phyloP scores from a whole-genome alignment of 2,888 invertebrate species.

The Pandemis cinnamomeana region DNA sequence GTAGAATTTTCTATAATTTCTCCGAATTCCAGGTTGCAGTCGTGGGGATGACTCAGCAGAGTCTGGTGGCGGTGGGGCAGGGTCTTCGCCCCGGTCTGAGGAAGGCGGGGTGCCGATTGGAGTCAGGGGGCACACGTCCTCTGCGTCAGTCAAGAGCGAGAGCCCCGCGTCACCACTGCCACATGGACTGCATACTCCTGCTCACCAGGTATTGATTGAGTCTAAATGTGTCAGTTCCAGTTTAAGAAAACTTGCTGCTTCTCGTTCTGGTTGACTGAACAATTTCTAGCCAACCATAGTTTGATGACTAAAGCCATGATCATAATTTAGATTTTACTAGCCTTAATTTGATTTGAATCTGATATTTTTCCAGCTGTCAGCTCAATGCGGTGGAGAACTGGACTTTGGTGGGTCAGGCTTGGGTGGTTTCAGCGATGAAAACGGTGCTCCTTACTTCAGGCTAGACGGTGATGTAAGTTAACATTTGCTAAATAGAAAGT shows the following conservation, averaged over 20 bases:
- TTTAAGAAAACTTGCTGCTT: too few relatives aligned
- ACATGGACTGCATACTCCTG: slow-evolving; percentile 72
- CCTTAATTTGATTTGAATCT: not conserved
- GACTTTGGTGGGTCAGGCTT: slow-evolving; percentile 78
- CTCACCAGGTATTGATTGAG: slow-evolving; percentile 70
- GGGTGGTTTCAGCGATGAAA: slow-evolving; percentile 79
- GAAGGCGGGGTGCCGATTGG: slow-evolving; percentile 82
- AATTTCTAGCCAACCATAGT: too few relatives aligned
- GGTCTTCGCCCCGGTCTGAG: slow-evolving; percentile 81
- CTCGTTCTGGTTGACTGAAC: too few relatives aligned
- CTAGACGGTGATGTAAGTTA: slow-evolving; percentile 77
- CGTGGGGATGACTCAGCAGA: slow-evolving; percentile 85
- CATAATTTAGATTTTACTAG: too few relatives aligned
- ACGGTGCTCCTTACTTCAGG: slow-evolving; percentile 79
- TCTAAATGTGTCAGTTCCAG: too few relatives aligned
- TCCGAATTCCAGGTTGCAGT: slow-evolving; percentile 76
- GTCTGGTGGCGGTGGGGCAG: slow-evolving; percentile 83
- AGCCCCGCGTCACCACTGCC: slow-evolving; percentile 83
- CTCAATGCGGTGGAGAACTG: slow-evolving; percentile 80
- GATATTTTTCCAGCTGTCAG: slow-evolving; percentile 66
- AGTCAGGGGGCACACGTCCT: slow-evolving; percentile 92
- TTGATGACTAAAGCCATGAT: too few relatives aligned
- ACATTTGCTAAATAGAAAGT: too few relatives aligned
- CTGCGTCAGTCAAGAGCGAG: slow-evolving; percentile 96
- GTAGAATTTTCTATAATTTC: not conserved